Base-by-base conservation (phyloP, 2,113 vertebrate genomes). In the Hystrix brachyura region DNA sequence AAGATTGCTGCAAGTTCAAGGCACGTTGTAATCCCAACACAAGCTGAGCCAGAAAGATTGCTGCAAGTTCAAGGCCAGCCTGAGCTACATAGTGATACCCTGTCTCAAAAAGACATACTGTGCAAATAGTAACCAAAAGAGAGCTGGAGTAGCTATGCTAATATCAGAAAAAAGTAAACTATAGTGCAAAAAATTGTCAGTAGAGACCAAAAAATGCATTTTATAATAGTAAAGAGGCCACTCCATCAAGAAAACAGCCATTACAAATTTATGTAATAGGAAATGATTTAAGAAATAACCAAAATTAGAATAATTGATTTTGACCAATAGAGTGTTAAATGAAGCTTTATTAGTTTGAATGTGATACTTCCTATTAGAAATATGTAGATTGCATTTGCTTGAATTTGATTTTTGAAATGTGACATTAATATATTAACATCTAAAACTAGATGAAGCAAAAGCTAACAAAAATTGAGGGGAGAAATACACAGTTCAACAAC, bases 381-480 rank as follows among this genome's bases (percentile, higher is more conserved):
- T 94, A 96, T 85, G 78, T 94, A 97, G 76, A 90, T 94, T 95
- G 55, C 43, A 74, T 94, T 94, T 96, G 78, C 46, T 94, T 91
- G 12, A 92, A 95, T 97, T 94, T 96, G 71, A n/a, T 85, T 96
- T 96, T 97, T 96, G 74, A 96, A 94, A 94, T 97, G 84, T 72
- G 94, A 96, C 81, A 85, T 95, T 80, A 93, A 69, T 91, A 92
- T 95, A 78, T 78, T 78, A 76, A 17, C 12, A 59, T 14, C 32
- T 38, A 60, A 53, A 94, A 71, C 57, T 89, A 92, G 5, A 5
- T 82, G n/a, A 94, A 94, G 53, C 48, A 85, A 86, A 83, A 95
- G 25, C 81, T 90, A 53, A 96, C 46, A 90, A 82, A 78, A 86
- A 91, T 29, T 67, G 25, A 88, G 62, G 51, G 43, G 15, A 81